These are phyloP conservation scores for Melinaea menophilus DNA, from an alignment of 2,888 invertebrate genomes.

Conservation along the genomic window DNA sequence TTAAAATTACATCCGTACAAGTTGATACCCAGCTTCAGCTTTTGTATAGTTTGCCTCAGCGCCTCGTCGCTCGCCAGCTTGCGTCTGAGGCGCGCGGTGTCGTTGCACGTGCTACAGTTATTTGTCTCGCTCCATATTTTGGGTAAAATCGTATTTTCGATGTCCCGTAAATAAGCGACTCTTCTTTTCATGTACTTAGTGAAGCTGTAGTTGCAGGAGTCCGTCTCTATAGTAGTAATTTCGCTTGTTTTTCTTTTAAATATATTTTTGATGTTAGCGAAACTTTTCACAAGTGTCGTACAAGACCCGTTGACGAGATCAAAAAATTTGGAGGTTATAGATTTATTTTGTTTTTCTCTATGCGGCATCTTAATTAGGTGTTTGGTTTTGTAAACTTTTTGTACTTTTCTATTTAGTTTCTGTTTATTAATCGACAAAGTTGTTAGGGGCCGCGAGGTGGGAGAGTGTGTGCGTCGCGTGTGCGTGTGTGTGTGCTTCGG, in stretches of 20 bases:
- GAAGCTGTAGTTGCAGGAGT: conserved; percentile 50
- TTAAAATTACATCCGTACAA: conserved; percentile 71
- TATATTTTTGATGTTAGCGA: conserved; percentile 45
- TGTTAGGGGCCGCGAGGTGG: background rate
- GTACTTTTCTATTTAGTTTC: background rate
- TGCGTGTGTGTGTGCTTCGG: too few species aligned
- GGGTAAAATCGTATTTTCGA: conserved; percentile 22
- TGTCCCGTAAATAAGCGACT: conserved; percentile 42
- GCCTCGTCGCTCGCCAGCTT: conserved; percentile 51
- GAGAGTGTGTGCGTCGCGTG: background rate
- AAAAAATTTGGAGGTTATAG: conserved; percentile 50
- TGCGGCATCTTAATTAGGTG: conserved; percentile 4
- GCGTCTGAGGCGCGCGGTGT: conserved; percentile 48
- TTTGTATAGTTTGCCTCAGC: conserved; percentile 55
- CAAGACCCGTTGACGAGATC: conserved; percentile 61
- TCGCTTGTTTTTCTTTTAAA: conserved; percentile 43
- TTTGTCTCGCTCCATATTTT: conserved; percentile 28
- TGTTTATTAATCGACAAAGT: conserved; percentile 6
- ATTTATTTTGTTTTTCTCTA: conserved; percentile 26
- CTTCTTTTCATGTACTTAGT: conserved; percentile 59
- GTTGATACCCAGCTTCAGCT: conserved; percentile 66
- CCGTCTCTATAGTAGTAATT: conserved; percentile 16
- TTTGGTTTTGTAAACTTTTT: conserved; percentile 17
- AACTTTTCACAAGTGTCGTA: conserved; percentile 54
- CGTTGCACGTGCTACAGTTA: conserved; percentile 57